These are phyloP conservation scores for Eulacestoma nigropectus DNA, from an alignment of 2,113 vertebrate genomes.

Conservation along the genomic window DNA sequence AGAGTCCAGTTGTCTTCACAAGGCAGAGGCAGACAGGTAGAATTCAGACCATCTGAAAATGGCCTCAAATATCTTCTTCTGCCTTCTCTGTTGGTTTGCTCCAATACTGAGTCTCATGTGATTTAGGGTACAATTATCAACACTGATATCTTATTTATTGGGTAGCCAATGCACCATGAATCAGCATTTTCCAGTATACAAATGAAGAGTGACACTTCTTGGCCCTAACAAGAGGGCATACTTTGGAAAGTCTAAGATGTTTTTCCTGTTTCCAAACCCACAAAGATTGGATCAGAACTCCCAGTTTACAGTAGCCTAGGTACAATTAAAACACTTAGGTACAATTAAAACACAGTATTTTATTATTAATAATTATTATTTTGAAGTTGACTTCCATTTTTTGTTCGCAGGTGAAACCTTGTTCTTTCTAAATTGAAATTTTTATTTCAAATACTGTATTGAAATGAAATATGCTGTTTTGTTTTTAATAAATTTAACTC, in stretches of 20 bases:
- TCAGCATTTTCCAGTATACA: not conserved
- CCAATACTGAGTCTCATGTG: not conserved
- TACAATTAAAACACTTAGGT: not conserved
- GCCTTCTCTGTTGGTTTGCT: not conserved
- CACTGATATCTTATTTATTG: not conserved
- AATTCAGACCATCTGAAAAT: not conserved
- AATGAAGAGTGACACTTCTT: not conserved
- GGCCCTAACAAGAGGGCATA: not conserved
- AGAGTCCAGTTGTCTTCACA: not conserved
- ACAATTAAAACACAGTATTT: not conserved
- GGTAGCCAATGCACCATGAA: not conserved
- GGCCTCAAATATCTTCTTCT: not conserved
- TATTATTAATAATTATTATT: not conserved
- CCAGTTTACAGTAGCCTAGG: not conserved
- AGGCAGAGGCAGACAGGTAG: not conserved
- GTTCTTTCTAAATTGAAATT: not conserved
- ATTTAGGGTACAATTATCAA: not conserved
- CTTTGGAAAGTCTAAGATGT: not conserved
- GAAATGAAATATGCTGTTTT: not conserved
- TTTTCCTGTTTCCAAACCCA: not conserved
- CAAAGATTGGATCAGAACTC: not conserved
- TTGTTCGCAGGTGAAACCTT: not conserved
- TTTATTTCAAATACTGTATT: not conserved
- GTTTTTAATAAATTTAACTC: not conserved
- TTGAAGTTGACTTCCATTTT: not conserved